Evolutionary conservation across 2,797 vertebrate genomes (phyloP).

Genomic region (Onychomys torridus): DNA sequence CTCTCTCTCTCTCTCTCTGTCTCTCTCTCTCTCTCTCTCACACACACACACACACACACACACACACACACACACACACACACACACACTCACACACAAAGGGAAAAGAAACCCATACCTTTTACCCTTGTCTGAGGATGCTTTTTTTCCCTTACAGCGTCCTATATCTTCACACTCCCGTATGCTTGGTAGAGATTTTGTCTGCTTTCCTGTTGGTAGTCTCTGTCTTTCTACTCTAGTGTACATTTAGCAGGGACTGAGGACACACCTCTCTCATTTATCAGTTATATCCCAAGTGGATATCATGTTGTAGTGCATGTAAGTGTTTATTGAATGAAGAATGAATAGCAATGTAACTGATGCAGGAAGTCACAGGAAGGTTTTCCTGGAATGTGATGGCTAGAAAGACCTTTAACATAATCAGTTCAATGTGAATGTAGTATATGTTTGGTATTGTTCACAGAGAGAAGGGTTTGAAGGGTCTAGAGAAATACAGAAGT

Average conservation of each 20-base stretch:
- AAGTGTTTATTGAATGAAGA: slow-evolving; percentile 35
- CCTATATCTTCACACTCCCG: neutral
- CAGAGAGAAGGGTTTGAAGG: neutral
- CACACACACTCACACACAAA: neutral
- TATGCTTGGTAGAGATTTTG: neutral
- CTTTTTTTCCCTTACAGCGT: neutral
- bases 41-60: no score
- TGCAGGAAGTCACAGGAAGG: neutral
- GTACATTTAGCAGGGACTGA: neutral
- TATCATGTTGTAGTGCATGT: neutral
- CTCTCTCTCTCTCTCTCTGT: neutral
- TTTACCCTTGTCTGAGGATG: neutral
- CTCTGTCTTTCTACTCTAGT: neutral
- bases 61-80: neutral
- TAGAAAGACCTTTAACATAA: neutral
- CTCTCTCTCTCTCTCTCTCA: no score
- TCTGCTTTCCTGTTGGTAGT: neutral
- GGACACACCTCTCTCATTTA: neutral
- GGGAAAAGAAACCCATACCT: neutral
- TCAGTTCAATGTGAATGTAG: neutral
- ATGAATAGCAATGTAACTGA: neutral
- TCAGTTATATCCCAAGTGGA: neutral
- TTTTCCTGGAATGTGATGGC: neutral
- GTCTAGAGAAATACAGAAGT: slow-evolving; percentile 7
- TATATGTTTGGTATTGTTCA: neutral